Conservation (phyloP, 1,140 invertebrate species). For the Coptotermes formosanus region DNA sequence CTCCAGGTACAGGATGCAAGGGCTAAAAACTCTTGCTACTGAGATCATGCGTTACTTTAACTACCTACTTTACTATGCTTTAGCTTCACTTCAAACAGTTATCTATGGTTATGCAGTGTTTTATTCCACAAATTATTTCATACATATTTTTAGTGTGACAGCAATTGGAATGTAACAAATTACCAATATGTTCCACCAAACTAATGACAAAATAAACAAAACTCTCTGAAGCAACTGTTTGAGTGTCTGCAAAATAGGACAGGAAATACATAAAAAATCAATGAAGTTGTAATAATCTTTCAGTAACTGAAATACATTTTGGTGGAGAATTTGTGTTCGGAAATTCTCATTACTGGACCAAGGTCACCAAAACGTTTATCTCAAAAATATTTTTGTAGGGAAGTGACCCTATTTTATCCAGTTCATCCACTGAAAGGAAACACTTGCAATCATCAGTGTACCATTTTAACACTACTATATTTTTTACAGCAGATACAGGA, state of each 20-base stretch:
- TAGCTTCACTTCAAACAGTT: not conserved
- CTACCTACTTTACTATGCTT: not conserved
- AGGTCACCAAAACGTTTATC: not conserved
- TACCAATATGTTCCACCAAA: not conserved
- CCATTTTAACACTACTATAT: not conserved
- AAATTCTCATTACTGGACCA: not conserved
- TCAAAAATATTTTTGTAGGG: not conserved
- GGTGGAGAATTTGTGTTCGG: not conserved
- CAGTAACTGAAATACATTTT: not conserved
- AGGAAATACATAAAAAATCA: too few relatives aligned
- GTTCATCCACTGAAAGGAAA: not conserved
- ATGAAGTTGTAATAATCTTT: too few relatives aligned
- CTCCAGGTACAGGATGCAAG: constrained; percentile 4
- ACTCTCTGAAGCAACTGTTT: too few relatives aligned
- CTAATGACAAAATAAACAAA: not conserved
- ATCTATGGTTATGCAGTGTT: too few relatives aligned
- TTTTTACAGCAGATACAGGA: not conserved
- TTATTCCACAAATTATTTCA: not conserved
- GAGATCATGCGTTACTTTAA: not conserved
- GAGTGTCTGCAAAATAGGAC: too few relatives aligned
- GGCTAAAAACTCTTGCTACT: not conserved
- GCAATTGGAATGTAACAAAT: too few relatives aligned
- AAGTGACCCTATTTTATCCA: not conserved
- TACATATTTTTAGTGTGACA: not conserved
- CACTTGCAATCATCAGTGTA: not conserved